A percentile compares a stretch with the other conserved stretches of the same genome.
Conservation (phyloP, 2,797 vertebrate species). For the Brachyrhaphis roseni region DNA sequence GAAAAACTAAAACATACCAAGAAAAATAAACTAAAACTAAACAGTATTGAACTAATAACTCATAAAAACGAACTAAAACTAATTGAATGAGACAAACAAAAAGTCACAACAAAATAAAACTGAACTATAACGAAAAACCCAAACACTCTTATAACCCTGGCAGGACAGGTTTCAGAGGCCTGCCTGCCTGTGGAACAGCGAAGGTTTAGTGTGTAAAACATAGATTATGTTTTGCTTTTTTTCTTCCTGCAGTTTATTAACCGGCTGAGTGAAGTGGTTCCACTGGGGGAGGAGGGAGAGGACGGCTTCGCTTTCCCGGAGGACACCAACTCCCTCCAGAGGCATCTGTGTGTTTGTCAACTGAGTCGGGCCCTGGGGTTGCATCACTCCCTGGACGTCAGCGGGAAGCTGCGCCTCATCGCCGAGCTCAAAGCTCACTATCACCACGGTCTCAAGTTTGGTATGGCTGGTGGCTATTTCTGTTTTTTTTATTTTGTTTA, state of each 20-base stretch:
- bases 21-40: too few relatives aligned
- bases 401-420: slow-evolving; percentile 85
- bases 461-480: slow-evolving; percentile 73
- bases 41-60: too few relatives aligned
- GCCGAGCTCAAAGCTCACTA: slow-evolving; percentile 90
- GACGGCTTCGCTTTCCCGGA: slow-evolving; percentile 82
- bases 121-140: too few relatives aligned
- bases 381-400: slow-evolving; percentile 84
- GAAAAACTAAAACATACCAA: too few relatives aligned
- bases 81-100: too few relatives aligned
- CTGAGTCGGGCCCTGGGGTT: slow-evolving; percentile 89
- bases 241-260: slow-evolving; percentile 86
- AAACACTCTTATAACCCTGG: slow-evolving; percentile 69
- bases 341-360: slow-evolving; percentile 92
- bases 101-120: too few relatives aligned
- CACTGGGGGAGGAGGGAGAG: slow-evolving; percentile 79
- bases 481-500: not conserved
- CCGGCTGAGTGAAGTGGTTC: slow-evolving; percentile 87
- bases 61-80: too few relatives aligned
- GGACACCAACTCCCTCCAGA: slow-evolving; percentile 89
- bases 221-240: not conserved
- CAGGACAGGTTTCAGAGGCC: slow-evolving; percentile 47
- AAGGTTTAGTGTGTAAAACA: not conserved
- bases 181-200: not conserved
- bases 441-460: slow-evolving; percentile 90